Evolutionary conservation across 2,888 invertebrate species (phyloP).

Genomic region (Pteria penguin): DNA sequence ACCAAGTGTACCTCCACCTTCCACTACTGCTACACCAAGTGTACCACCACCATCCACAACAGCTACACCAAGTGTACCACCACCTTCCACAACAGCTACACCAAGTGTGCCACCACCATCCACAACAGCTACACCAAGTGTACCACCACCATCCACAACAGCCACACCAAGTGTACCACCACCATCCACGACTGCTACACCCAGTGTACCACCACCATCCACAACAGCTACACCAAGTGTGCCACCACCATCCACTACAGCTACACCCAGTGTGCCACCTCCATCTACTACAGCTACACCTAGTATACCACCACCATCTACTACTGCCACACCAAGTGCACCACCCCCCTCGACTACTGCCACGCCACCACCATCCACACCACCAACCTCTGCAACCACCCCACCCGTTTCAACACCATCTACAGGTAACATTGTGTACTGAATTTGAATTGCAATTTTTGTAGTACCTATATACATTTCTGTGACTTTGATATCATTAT

Average conservation of each 20-base stretch:
- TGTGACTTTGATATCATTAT: no score
- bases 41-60: conserved; percentile 13
- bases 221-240: neutral
- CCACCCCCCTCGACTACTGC: conserved; percentile 10
- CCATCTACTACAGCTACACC: neutral
- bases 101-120: conserved; percentile 2
- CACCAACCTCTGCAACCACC: neutral
- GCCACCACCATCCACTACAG: conserved; percentile 9
- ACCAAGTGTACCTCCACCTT: neutral
- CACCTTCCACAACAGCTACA: neutral
- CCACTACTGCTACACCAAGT: neutral
- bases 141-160: conserved; percentile 10
- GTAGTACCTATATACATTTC: no score
- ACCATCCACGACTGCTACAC: neutral
- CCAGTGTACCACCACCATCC: neutral
- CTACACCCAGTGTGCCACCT: neutral
- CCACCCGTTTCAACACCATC: neutral
- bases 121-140: neutral
- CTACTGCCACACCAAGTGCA: neutral
- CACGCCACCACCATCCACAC: neutral
- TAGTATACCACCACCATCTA: neutral
- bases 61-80: neutral
- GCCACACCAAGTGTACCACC: neutral
- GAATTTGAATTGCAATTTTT: no score
- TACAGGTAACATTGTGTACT: no score